A percentile compares a stretch with the other conserved stretches of the same genome.
Conservation (phyloP, 2,797 vertebrate genomes). For the Melanogrammus aeglefinus region DNA sequence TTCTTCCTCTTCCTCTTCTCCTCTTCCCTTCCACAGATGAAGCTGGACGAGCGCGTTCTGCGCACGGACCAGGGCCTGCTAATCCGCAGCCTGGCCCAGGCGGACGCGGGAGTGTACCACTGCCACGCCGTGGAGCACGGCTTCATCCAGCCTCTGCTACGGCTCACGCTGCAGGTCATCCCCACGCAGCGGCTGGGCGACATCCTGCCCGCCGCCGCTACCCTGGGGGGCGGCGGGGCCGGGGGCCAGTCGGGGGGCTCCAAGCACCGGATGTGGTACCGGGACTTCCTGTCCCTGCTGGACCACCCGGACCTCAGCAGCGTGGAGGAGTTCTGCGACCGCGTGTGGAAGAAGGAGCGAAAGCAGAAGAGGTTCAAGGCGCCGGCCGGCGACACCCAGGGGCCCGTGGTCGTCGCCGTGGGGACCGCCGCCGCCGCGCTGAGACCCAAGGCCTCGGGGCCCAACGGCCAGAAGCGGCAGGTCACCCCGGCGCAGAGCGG, state of each 20-base stretch:
- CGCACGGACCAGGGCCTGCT: conserved; percentile 92
- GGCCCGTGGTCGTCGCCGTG: conserved; percentile 44
- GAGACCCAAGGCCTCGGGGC: conserved; percentile 46
- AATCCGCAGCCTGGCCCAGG: conserved; percentile 83
- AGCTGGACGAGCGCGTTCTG: conserved; percentile 82
- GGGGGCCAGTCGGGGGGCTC: conserved; percentile 73
- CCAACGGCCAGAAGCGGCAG: conserved; percentile 65
- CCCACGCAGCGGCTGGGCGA: conserved; percentile 88
- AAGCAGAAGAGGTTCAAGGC: conserved; percentile 86
- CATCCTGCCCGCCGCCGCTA: conserved; percentile 81
- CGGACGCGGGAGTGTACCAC: conserved; percentile 88
- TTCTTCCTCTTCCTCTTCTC: too few relatives aligned
- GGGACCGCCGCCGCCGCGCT: background rate
- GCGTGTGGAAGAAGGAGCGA: conserved; percentile 97
- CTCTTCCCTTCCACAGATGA: conserved; percentile 73
- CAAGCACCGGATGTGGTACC: conserved; percentile 94
- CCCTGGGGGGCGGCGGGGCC: conserved; percentile 51
- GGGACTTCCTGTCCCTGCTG: conserved; percentile 95
- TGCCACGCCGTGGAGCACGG: conserved; percentile 96
- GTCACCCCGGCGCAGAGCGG: conserved; percentile 51
- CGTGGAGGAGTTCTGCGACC: conserved; percentile 97
- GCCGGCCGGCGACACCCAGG: conserved; percentile 24
- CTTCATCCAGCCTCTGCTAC: conserved; percentile 94
- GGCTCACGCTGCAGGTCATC: conserved; percentile 92
- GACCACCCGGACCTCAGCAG: conserved; percentile 96